Evolutionary conservation across 1,140 invertebrate species (phyloP).

Genomic region (Drosophila ogumai): DNA sequence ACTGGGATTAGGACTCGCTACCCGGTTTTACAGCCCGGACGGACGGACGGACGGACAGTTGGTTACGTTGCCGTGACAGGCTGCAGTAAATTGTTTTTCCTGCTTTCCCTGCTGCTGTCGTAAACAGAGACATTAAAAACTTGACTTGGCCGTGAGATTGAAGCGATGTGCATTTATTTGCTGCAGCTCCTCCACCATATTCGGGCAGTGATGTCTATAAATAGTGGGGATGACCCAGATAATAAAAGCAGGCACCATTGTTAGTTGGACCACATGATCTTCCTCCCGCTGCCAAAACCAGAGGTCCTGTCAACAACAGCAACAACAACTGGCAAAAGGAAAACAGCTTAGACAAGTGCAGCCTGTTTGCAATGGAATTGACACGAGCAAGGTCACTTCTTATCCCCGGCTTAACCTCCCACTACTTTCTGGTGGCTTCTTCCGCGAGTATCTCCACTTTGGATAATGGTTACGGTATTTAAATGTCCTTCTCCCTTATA

Average conservation of each 20-base stretch:
- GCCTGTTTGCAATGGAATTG: conserved; percentile 33
- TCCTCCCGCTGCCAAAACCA: conserved; percentile 1
- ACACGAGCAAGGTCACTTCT: conserved; percentile 27
- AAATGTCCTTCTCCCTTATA: conserved; percentile 25
- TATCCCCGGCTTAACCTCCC: conserved; percentile 19
- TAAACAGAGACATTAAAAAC: conserved; percentile 47
- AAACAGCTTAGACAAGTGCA: conserved; percentile 27
- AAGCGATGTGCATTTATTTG: conserved; percentile 18
- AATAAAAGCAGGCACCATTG: conserved; percentile 1
- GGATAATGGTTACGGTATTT: conserved; percentile 40
- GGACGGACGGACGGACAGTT: conserved; percentile 24
- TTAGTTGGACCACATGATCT: background rate
- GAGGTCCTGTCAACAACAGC: conserved; percentile 25
- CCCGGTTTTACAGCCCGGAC: conserved; percentile 25
- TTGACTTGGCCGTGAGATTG: conserved; percentile 37
- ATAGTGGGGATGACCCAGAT: conserved; percentile 35
- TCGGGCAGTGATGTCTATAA: conserved; percentile 30
- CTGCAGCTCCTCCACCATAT: conserved; percentile 14
- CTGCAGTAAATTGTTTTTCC: conserved; percentile 45
- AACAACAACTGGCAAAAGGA: background rate
- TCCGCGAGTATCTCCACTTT: conserved; percentile 12
- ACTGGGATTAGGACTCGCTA: background rate
- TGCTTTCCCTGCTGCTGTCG: conserved; percentile 35
- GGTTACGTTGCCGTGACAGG: conserved; percentile 22
- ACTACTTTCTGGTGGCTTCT: conserved; percentile 16